Evolutionary conservation across 2,888 invertebrate species (phyloP).

Genomic region (Spatulosminthurus flaviceps): DNA sequence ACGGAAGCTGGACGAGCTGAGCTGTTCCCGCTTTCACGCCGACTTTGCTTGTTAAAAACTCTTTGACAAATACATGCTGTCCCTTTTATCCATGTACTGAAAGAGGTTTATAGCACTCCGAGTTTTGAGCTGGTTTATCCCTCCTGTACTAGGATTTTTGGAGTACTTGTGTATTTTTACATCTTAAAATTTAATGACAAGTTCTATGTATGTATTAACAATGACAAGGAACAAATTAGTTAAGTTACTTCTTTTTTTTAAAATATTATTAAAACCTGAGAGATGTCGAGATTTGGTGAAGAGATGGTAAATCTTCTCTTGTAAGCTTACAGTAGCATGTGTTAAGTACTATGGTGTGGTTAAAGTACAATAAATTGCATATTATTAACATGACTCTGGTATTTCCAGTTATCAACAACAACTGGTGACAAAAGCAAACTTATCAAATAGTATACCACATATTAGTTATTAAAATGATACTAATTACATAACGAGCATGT

Average conservation of each 20-base stretch:
- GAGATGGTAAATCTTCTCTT: no score
- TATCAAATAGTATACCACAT: no score
- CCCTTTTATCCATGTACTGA: not conserved
- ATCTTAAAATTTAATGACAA: constrained; percentile 13
- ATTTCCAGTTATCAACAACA: no score
- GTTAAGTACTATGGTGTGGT: no score
- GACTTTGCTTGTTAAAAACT: not conserved
- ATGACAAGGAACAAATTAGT: not conserved
- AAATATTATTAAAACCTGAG: not conserved
- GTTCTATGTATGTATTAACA: not conserved
- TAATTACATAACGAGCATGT: not conserved
- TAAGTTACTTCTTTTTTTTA: not conserved
- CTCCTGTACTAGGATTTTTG: no score
- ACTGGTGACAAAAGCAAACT: no score
- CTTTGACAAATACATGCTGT: not conserved
- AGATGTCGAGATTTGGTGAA: no score
- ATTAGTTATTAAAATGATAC: not conserved
- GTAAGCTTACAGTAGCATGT: no score
- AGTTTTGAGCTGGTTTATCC: not conserved
- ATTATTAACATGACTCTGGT: no score
- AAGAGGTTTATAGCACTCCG: no score
- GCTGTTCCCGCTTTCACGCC: not conserved
- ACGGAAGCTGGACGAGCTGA: not conserved
- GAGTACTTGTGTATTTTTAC: not conserved
- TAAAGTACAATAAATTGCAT: no score